Conservation (phyloP, 2,888 invertebrate genomes). For the Physocephala rufipes region DNA sequence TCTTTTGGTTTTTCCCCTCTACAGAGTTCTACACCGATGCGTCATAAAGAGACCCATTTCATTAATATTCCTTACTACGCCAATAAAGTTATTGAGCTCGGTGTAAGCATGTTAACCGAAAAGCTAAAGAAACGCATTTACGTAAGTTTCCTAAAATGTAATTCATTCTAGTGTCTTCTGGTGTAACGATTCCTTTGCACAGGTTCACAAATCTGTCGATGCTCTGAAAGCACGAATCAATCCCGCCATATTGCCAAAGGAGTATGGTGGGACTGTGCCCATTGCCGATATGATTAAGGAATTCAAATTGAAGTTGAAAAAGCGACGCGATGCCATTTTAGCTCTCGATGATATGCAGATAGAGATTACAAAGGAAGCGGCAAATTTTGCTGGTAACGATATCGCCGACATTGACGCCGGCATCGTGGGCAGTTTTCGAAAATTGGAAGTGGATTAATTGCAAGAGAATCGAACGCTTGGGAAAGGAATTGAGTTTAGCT, state of each 20-base stretch:
- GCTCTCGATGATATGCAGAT: constrained; percentile 81
- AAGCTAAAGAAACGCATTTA: constrained; percentile 83
- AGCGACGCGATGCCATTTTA: constrained; percentile 73
- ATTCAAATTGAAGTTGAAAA: constrained; percentile 73
- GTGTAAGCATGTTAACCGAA: constrained; percentile 81
- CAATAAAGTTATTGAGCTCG: constrained; percentile 83
- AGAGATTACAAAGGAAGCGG: constrained; percentile 70
- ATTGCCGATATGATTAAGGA: constrained; percentile 82
- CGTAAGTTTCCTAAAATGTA: constrained; percentile 73
- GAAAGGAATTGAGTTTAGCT: neutral
- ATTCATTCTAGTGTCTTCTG: no score
- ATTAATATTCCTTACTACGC: constrained; percentile 85
- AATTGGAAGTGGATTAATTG: constrained; percentile 81
- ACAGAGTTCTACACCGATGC: constrained; percentile 87
- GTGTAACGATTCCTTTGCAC: constrained; percentile 49
- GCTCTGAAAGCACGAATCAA: constrained; percentile 78
- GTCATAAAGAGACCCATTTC: constrained; percentile 89
- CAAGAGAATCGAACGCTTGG: no score
- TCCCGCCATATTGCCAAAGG: constrained; percentile 81
- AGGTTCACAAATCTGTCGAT: constrained; percentile 79
- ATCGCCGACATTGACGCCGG: constrained; percentile 77
- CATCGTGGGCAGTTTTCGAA: constrained; percentile 84
- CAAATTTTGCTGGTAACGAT: constrained; percentile 69
- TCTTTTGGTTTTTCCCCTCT: neutral
- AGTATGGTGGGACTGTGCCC: constrained; percentile 87